A percentile compares a stretch with the other conserved stretches of the same genome.
Conservation (phyloP, 2,888 invertebrate species). For the Parapristionchus giblindavisi region DNA sequence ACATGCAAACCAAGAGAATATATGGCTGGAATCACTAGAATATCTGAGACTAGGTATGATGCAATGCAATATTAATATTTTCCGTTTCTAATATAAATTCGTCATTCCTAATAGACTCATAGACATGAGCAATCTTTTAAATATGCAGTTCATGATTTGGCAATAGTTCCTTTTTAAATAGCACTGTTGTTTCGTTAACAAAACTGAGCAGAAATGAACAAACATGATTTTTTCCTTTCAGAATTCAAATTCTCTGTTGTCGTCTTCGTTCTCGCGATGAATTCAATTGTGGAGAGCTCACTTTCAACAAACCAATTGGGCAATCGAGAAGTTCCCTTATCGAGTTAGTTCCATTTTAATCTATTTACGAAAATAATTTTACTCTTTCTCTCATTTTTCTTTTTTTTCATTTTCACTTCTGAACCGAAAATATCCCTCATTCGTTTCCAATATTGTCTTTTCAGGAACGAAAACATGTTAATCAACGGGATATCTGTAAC, state of each 20-base stretch:
- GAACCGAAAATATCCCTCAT: background rate
- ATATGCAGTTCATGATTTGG: background rate
- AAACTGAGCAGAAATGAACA: background rate
- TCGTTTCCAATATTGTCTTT: background rate
- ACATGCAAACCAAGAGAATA: conserved; percentile 65
- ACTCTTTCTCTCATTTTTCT: background rate
- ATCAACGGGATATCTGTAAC: conserved; percentile 64
- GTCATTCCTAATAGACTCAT: background rate
- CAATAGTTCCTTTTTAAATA: background rate
- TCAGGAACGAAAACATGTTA: conserved; percentile 61
- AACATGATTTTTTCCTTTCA: conserved; percentile 39
- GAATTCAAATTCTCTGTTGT: conserved; percentile 68
- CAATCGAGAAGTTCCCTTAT: conserved; percentile 61
- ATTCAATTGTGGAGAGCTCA: conserved; percentile 59
- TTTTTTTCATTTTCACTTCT: background rate
- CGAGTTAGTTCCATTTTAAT: conserved; percentile 55
- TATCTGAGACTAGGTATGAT: conserved; percentile 61
- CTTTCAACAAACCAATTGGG: conserved; percentile 65
- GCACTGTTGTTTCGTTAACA: background rate
- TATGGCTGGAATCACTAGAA: conserved; percentile 66
- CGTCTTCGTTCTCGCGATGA: conserved; percentile 63
- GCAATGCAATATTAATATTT: background rate
- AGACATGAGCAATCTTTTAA: background rate
- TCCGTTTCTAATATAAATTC: background rate
- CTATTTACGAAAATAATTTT: background rate